Evolutionary conservation across 2,113 vertebrate species (phyloP), one percentile per base, ranked within the genome.

Genomic region (Hippocampus mohnikei): DNA sequence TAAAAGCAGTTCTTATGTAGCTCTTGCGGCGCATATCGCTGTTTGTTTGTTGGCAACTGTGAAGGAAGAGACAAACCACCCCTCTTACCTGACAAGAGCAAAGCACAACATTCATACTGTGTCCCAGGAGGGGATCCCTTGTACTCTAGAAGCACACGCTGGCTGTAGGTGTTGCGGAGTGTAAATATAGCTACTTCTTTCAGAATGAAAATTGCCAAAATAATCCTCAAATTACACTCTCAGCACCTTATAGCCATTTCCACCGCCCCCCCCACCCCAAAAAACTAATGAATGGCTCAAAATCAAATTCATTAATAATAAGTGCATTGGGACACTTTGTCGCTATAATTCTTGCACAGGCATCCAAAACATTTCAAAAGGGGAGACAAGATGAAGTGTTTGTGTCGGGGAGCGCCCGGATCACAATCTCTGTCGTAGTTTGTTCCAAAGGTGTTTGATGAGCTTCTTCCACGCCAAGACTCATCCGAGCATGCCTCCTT

Each of bases 61-160:
- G 72, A 37, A 70, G 42, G 44, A 70, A 63, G 78, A 72, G 25
- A 53, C 52, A 62, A 67, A 58, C 55, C 55, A 64, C 53, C 63
- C 73, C 66, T 20, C 29, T 21, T 46, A 42, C 64, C 55, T 48
- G 61, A 72, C 60, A 46, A 1, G 40, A 3, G 70, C 64, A 69
- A 56, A 44, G 21, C 56, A 62, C 25, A 67, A 60, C 18, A 64
- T 23, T 12, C 70, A 55, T 44, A 33, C 72, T 33, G 18, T 50
- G 71, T 55, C 70, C 75, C 59, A 46, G 46, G 46, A 71, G 20
- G 67, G 72, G 52, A 60, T 56, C n/a, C 52, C 69, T 69, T 50
- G 75, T 62, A 13, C 48, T 71, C 70, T 70, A 21, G 62, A 68
- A 86, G 67, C 74, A 82, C 53, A 23, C 1, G 12, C 3, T 18